A percentile compares a stretch with the other conserved stretches of the same genome.
Evolutionary conservation across 92 coral and sea anemone species (phyloP).

Genomic region (Phymanthus crucifer): DNA sequence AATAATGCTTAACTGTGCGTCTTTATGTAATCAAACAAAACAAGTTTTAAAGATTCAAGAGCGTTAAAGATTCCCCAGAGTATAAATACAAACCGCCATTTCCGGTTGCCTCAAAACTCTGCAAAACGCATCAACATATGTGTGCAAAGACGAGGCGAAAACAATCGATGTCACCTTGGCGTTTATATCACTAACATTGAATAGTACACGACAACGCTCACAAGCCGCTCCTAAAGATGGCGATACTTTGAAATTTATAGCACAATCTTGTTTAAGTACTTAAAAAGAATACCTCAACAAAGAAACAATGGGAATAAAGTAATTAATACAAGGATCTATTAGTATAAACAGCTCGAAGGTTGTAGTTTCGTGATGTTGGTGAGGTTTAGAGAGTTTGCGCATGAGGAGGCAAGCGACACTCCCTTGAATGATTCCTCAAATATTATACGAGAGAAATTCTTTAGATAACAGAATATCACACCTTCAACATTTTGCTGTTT

Average conservation of each 20-base stretch:
- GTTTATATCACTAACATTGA: too few species aligned
- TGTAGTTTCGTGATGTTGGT: background rate
- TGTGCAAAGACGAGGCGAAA: conserved; percentile 26
- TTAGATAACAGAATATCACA: background rate
- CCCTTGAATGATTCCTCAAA: background rate
- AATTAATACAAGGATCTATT: background rate
- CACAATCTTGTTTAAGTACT: background rate
- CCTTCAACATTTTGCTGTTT: background rate
- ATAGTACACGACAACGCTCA: conserved; percentile 22
- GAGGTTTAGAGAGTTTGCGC: background rate
- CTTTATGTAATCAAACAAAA: background rate
- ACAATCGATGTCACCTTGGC: conserved; percentile 8
- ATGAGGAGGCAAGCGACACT: background rate
- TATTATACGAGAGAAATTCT: background rate
- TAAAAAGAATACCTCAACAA: background rate
- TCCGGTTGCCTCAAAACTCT: conserved; percentile 20
- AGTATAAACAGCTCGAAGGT: background rate
- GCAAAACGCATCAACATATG: conserved; percentile 19
- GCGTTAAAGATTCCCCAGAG: background rate
- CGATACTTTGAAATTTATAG: conserved; percentile 5
- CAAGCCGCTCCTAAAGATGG: background rate
- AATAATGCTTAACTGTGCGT: background rate
- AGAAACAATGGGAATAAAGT: background rate
- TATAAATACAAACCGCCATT: conserved; percentile 6
- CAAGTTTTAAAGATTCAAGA: background rate